Base-by-base conservation (phyloP, 2,113 vertebrate genomes). In the Pelecanus crispus region DNA sequence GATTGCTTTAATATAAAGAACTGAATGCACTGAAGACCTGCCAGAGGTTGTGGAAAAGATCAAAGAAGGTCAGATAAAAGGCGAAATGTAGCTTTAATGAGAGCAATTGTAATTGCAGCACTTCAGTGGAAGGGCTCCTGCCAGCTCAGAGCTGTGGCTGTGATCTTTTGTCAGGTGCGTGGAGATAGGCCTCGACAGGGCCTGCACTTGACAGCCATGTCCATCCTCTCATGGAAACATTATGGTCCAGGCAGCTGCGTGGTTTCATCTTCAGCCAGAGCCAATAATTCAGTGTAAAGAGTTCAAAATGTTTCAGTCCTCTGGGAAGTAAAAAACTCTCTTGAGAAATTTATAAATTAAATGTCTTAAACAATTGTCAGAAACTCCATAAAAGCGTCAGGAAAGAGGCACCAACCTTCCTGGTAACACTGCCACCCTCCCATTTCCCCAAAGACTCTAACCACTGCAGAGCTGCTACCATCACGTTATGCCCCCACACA, bases 1-100 rank as follows among this genome's bases (percentile, higher is more conserved):
- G 83, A 86, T 68, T 90, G 55, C 50, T 92, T 81, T 82, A 94
- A 94, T 87, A 95, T 95, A 97, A 92, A 91, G 95, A 95, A 73
- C 59, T 91, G 78, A 94, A 94, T 80, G 52, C 70, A 45, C 44
- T 92, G 88, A 93, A 87, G 94, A 93, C 82, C 94, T 92, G 82
- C 83, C 88, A 94, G 80, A 96, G 81, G 58, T 91, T 87, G 40
- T 92, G 83, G 66, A 94, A 70, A 65, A 94, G 78, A 90, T 91
- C 56, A 82, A 59, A 95, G 55, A 42, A 90, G 91, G 81, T 94
- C 91, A 95, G 91, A 95, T 89, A 91, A 89, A 94, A 94, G 84
- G 78, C 70, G 61, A 87, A 81, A 80, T 32, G 72, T 42, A 88
- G 26, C 56, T 89, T 84, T 49, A 84, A 58, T 12, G 63, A 58